phyloP scores from a whole-genome alignment of 2,888 invertebrate genomes.

The Ametastegia equiseti region DNA sequence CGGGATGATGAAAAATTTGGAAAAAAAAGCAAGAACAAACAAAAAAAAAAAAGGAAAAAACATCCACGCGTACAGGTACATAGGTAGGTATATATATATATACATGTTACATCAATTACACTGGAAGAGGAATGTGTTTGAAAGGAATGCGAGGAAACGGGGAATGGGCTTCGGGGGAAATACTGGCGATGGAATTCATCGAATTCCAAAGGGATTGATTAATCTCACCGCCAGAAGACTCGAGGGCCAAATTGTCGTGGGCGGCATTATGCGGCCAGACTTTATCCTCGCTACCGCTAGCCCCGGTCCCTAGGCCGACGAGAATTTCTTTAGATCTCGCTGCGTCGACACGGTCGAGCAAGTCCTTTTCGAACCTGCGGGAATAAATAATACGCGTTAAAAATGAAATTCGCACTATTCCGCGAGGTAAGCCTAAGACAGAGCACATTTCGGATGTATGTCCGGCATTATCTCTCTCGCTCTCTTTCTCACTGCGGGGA shows the following conservation, averaged over 20 bases:
- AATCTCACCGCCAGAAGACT: constrained; percentile 52
- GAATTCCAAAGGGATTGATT: constrained; percentile 13
- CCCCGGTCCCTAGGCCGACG: constrained; percentile 55
- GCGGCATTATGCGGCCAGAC: constrained; percentile 61
- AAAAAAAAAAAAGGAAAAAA: no score
- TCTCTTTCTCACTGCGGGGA: no score
- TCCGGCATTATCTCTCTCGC: no score
- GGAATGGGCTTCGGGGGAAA: background rate
- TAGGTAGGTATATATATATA: background rate
- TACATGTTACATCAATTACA: background rate
- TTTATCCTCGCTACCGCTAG: constrained; percentile 58
- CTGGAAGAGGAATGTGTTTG: background rate
- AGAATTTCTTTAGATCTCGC: constrained; percentile 62
- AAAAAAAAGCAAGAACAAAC: no score
- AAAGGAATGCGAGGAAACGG: background rate
- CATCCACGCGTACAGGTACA: background rate
- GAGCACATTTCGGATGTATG: no score
- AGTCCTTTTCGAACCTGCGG: constrained; percentile 71
- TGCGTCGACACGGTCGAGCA: constrained; percentile 67
- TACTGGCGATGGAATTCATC: background rate
- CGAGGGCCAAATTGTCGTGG: constrained; percentile 52
- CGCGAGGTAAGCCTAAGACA: no score
- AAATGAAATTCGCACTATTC: no score
- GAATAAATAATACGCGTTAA: background rate
- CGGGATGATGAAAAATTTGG: no score